Evolutionary conservation across 2,888 invertebrate genomes (phyloP).

Genomic region (Synanthedon myopaeformis): DNA sequence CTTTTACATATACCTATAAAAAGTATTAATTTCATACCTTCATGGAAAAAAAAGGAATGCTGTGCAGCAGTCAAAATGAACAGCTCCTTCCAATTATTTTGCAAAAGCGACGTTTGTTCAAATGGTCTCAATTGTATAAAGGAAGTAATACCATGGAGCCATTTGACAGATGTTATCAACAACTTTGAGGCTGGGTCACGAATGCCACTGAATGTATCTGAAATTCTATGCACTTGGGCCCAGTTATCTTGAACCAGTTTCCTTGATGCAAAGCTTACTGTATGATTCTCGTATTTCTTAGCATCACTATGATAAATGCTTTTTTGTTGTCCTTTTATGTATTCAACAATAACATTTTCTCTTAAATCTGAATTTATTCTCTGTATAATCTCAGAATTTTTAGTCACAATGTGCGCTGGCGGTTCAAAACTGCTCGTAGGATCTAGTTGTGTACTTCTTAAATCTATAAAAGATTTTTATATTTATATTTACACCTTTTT

Average conservation of each 20-base stretch:
- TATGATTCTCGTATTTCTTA: conserved; percentile 4
- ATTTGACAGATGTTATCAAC: conserved; percentile 81
- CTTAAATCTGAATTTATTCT: conserved; percentile 4
- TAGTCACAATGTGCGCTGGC: conserved; percentile 34
- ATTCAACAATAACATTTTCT: conserved; percentile 11
- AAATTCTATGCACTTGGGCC: not conserved
- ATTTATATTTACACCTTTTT: too few species aligned
- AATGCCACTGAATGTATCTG: conserved; percentile 23
- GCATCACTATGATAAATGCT: conserved; percentile 15
- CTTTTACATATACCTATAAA: too few species aligned
- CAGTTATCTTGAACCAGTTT: not conserved
- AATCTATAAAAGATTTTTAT: conserved; percentile 14
- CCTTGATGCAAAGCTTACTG: not conserved
- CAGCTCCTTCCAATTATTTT: conserved; percentile 86
- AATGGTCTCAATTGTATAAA: conserved; percentile 74
- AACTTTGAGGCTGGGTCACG: conserved; percentile 82
- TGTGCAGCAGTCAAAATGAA: conserved; percentile 87
- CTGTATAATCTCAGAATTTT: conserved; percentile 12
- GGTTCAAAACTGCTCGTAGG: conserved; percentile 34
- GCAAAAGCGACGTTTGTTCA: conserved; percentile 80
- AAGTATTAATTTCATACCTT: conserved; percentile 57
- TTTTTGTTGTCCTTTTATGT: conserved; percentile 18
- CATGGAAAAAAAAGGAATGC: conserved; percentile 80
- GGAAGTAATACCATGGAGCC: conserved; percentile 82
- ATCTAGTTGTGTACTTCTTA: conserved; percentile 11